These are phyloP conservation scores for Ceyx melanurus DNA, from an alignment of 2,113 vertebrate genomes.

Conservation along the genomic window DNA sequence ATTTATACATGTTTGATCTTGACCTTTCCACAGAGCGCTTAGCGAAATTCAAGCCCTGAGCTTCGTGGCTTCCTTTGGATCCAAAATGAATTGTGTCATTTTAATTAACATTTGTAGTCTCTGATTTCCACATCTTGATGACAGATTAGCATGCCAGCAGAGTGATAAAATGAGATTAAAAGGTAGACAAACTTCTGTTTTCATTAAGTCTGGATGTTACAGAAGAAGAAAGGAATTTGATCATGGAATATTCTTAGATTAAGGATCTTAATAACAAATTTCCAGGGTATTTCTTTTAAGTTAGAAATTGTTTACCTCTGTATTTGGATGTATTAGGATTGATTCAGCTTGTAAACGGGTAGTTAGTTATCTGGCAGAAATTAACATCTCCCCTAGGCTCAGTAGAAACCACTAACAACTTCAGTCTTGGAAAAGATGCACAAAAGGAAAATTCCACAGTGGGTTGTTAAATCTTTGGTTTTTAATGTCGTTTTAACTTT, in stretches of 20 bases:
- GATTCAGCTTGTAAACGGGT: neutral
- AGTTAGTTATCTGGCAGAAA: neutral
- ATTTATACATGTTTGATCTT: constrained; percentile 44
- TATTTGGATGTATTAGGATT: neutral
- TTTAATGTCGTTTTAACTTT: neutral
- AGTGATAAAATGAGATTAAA: constrained; percentile 64
- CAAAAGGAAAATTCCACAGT: neutral
- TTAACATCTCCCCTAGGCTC: neutral
- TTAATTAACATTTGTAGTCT: constrained; percentile 52
- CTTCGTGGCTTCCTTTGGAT: constrained; percentile 1
- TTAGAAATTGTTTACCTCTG: neutral
- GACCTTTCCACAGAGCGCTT: neutral
- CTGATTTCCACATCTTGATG: constrained; percentile 46
- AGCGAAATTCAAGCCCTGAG: neutral
- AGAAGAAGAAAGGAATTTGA: constrained; percentile 39
- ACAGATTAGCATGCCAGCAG: constrained; percentile 40
- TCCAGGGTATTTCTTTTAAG: neutral
- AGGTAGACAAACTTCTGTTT: constrained; percentile 32
- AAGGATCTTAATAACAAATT: constrained; percentile 1
- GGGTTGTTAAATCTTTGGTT: neutral
- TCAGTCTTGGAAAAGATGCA: neutral
- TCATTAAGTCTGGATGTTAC: constrained; percentile 38
- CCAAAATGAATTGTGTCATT: constrained; percentile 20
- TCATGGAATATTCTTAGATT: constrained; percentile 1
- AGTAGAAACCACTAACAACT: neutral